Evolutionary conservation across 2,888 invertebrate species (phyloP), one percentile per base, ranked within the genome.

Genomic region (Apamea monoglypha): DNA sequence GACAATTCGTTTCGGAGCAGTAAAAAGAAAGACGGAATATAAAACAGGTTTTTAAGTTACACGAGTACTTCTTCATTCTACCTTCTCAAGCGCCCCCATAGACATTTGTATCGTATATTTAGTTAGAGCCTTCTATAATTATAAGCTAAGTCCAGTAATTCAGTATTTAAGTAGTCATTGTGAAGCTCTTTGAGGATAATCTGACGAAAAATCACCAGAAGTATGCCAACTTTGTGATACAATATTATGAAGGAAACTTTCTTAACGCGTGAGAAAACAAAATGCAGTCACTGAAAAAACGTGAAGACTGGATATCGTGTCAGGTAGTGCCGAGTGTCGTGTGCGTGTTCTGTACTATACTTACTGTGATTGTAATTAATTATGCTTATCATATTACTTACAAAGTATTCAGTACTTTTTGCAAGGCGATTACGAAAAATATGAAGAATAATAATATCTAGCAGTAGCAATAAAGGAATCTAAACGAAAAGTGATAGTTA

Each of bases 281-380:
- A 74, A 70, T 6, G 14, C 44, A 12, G 25, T 44, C 21, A n/a
- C 14, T 76, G 67, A 61, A 75, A 74, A 71, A 86, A 81, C 5
- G 16, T 76, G 50, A 66, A 47, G 5, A 53, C 7, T 36, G 16
- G 4, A 21, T 72, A 59, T 72, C 84, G 64, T 78, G 74, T 74
- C 84, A 78, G 74, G 68, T 83, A 72, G 79, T 83, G 64, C 1
- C 14, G 12, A 21, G 16, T 29, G 14, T 56, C 36, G 61, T 40
- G 18, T 69, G 84, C 72, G 79, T 84, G 74, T 68, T 7, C 5
- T 44, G 2, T 1, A 40, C 40, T 16, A 29, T 25, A 78, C 47
- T n/a, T 32, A 78, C 56, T 32, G 44, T 61, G 8, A 69, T 36
- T 44, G 25, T 44, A 53, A 59, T 63, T 67, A 85, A 81, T 67